Conservation (phyloP, 1,140 invertebrate genomes). For the Saxidomus purpurata region DNA sequence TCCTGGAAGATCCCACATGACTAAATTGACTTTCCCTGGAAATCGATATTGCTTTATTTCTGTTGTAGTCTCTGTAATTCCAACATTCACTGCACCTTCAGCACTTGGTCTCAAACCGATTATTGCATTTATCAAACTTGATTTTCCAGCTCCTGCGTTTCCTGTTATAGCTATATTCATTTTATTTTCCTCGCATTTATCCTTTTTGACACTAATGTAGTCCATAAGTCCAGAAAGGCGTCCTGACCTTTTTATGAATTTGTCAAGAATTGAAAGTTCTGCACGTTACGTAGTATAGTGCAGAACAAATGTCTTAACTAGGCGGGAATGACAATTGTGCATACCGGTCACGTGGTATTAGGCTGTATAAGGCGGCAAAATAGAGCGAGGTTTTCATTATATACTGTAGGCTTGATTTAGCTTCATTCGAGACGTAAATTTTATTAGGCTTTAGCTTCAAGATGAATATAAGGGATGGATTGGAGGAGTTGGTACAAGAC, state of each 20-base stretch:
- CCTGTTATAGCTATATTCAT: conserved; percentile 44
- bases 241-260: too few species aligned
- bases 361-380: too few species aligned
- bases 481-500: too few species aligned
- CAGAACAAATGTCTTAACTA: too few species aligned
- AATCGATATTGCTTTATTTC: background rate
- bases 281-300: too few species aligned
- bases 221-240: too few species aligned
- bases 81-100: background rate
- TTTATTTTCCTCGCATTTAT: background rate
- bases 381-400: background rate
- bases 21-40: background rate
- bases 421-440: background rate
- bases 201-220: too few species aligned
- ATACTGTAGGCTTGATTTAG: background rate
- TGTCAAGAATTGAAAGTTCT: too few species aligned
- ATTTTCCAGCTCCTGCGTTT: conserved; percentile 52
- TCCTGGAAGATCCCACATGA: background rate
- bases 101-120: background rate
- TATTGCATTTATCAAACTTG: conserved; percentile 63
- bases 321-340: too few species aligned
- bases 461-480: too few species aligned
- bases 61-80: background rate
- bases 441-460: too few species aligned
- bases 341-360: too few species aligned